Base-by-base conservation (phyloP, 1,140 invertebrate species). In the Pogonomyrmex barbatus region DNA sequence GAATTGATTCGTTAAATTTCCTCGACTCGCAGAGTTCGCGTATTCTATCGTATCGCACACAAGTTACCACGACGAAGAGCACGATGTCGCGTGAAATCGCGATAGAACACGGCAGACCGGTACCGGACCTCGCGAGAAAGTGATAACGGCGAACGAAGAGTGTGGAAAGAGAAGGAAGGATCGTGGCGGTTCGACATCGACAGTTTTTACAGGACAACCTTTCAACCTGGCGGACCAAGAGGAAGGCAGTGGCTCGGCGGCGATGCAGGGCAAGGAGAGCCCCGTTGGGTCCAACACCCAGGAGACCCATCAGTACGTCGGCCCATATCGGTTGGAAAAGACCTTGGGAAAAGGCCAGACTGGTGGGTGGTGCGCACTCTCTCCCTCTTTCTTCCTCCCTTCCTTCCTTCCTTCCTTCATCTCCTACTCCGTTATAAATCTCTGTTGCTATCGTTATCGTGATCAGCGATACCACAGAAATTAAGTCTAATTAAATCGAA, bases 281-380 rank as follows among this genome's bases (percentile, higher is more conserved):
- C 92, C 93, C 73, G 90, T 93, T 75, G 94, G 93, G 79, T 92
- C 94, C 95, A 95, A 96, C 95, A 95, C 95, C 95, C 93, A 95
- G 89, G 97, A 98, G 95, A 96, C 96, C 93, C 97, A 98, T 94
- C 98, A 99, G 95, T 99, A 99, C 96, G 99, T 99, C 87, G 99
- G 99, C 67, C 99, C 99, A 52, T 99, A 99, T 95, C 96, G 99
- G 92, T 96, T 99, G 93, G 99, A 99, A 95, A 99, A 99, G 95
- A 99, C 99, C 47, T 96, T 99, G 65, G 99, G 99, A 81, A 99
- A 99, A 95, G 99, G 99, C 78, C 99, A 99, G 95, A 99, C 99
- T 94, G 99, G 99, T 99, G 96, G 95, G 94, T 92, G 87, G 36
- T 70, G 36, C 12, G 70, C 10, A 42, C 24, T 60, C 47, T 24